A percentile compares a stretch with the other conserved stretches of the same genome.
Evolutionary conservation across 1,140 invertebrate species (phyloP).

Genomic region (Luehdorfia chinensis): DNA sequence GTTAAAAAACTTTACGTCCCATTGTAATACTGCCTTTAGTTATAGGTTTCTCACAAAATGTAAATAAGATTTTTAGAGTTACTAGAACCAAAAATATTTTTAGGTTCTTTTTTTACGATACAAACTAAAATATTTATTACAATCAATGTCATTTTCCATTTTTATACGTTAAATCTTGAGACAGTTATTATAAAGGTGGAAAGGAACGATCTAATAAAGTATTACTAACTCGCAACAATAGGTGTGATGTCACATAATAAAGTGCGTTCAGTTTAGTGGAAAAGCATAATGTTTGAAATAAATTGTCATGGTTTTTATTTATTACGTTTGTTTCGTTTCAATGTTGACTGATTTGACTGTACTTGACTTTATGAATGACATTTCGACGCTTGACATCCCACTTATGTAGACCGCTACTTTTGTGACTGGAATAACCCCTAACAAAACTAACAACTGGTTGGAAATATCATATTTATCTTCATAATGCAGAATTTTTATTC

Average conservation of each 20-base stretch:
- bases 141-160: constrained; percentile 18
- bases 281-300: constrained; percentile 47
- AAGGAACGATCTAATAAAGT: constrained; percentile 31
- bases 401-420: constrained; percentile 40
- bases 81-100: constrained; percentile 11
- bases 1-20: constrained; percentile 17
- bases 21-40: constrained; percentile 6
- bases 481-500: no score
- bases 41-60: constrained; percentile 12
- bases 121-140: constrained; percentile 17
- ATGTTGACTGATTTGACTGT: constrained; percentile 43
- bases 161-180: constrained; percentile 11
- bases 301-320: constrained; percentile 47
- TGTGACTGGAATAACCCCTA: constrained; percentile 28
- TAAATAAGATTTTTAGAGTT: constrained; percentile 10
- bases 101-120: constrained; percentile 12
- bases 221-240: constrained; percentile 49
- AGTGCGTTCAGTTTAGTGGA: constrained; percentile 26
- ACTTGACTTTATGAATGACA: constrained; percentile 34
- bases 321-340: constrained; percentile 44
- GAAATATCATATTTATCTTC: no score
- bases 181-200: constrained; percentile 12
- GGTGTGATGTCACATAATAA: constrained; percentile 64
- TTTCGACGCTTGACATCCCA: constrained; percentile 51
- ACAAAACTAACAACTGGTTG: background rate